Base-by-base conservation (phyloP, 2,113 vertebrate genomes). In the Heloderma charlesbogerti region DNA sequence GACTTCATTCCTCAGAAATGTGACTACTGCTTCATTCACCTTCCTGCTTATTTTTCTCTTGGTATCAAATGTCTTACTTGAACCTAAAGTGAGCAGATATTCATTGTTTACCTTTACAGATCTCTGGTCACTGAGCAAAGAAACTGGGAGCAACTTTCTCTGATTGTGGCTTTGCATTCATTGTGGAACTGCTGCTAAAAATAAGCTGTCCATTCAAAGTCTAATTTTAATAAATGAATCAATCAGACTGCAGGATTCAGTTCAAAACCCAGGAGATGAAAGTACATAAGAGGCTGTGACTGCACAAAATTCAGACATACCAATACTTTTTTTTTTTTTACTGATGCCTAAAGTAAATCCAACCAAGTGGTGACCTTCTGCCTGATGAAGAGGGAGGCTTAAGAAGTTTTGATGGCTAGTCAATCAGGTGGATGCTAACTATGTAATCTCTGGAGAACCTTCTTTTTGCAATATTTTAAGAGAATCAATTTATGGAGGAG, bases 1-100 rank as follows among this genome's bases (percentile, higher is more conserved):
- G 89, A 96, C 96, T 97, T 97, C 96, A 98, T 98, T 97, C 97
- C 94, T 98, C 96, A 98, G 95, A 97, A 96, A 96, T 93, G 93
- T 95, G 97, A 95, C 97, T 95, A 96, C 71, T 94, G 95, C 94
- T 95, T 94, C 93, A 96, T 97, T 96, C 94, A 94, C 94, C 90
- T 93, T 93, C 87, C 89, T 86, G 43, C 89, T 95, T 97, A 96
- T 96, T 97, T 97, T 96, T 95, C 92, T 92, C 74, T 80, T 80
- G 74, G 79, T 97, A 96, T 95, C 96, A 96, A 95, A 95, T 94
- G 92, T 95, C 87, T 95, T 95, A 89, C 82, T 96, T 96, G 95
- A 97, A 94, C 91, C 89, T 94, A 10, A 85, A 3, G 1, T 88
- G 95, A 96, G 94, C 86, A 83, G 88, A 92, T 93, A 94, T 93